Percentiles rank a stretch among this genome's conserved stretches.
phyloP scores from a whole-genome alignment of 2,888 invertebrate genomes.

The Halictus quadricinctus region DNA sequence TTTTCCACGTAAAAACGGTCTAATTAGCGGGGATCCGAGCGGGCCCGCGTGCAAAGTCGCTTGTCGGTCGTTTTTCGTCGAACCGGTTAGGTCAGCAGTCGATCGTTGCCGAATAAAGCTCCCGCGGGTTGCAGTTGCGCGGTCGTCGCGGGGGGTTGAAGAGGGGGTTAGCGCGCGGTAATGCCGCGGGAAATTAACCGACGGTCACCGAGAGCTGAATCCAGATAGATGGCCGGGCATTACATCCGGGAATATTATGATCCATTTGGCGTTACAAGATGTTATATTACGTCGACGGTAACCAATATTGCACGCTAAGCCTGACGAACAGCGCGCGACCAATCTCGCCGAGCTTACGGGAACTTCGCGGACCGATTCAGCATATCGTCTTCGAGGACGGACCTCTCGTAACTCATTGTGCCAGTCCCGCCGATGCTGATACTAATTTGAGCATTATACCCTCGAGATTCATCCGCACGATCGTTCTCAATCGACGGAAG shows the following conservation, averaged over 20 bases:
- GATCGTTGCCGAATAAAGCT: slow-evolving; percentile 11
- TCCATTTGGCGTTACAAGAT: slow-evolving; percentile 74
- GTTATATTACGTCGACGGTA: slow-evolving; percentile 71
- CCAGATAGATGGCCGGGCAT: slow-evolving; percentile 74
- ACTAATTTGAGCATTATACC: slow-evolving; percentile 48
- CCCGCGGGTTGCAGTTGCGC: not conserved
- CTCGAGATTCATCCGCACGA: slow-evolving; percentile 24
- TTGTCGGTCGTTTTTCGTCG: slow-evolving; percentile 13
- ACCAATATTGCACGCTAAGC: slow-evolving; percentile 74
- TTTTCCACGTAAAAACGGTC: slow-evolving; percentile 5
- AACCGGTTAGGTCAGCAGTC: not conserved
- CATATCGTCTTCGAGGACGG: slow-evolving; percentile 66
- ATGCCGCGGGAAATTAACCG: slow-evolving; percentile 71
- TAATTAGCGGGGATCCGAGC: slow-evolving; percentile 20
- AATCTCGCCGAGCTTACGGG: slow-evolving; percentile 66
- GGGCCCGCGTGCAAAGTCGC: slow-evolving; percentile 4
- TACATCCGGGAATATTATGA: slow-evolving; percentile 74
- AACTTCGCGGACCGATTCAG: slow-evolving; percentile 72
- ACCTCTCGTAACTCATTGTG: slow-evolving; percentile 62
- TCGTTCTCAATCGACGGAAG: not conserved
- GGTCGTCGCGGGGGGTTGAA: not conserved
- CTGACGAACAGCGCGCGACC: slow-evolving; percentile 73
- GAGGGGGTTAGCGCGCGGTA: slow-evolving; percentile 23
- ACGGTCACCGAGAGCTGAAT: slow-evolving; percentile 59
- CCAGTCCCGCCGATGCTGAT: slow-evolving; percentile 25